These are phyloP conservation scores for Trinectes maculatus DNA, from an alignment of 2,113 vertebrate species.

Conservation along the genomic window DNA sequence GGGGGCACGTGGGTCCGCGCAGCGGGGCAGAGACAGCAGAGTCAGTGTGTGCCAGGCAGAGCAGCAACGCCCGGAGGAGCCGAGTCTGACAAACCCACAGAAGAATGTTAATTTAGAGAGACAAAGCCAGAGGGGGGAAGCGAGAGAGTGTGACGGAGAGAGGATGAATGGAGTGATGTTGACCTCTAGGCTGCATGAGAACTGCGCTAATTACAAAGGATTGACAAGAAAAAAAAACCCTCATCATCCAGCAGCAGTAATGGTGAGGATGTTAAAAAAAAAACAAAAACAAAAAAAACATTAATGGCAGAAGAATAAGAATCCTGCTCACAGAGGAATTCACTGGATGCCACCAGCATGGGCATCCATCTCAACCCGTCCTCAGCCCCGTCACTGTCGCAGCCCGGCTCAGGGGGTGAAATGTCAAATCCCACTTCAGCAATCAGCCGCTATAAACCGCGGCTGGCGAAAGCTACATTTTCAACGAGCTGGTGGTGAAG, in stretches of 20 bases:
- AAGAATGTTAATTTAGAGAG: constrained; percentile 55
- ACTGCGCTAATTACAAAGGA: constrained; percentile 23
- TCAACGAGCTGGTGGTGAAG: constrained; percentile 30
- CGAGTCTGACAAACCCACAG: constrained; percentile 12
- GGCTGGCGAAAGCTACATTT: background rate
- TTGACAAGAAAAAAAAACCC: constrained; percentile 12
- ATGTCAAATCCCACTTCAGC: constrained; percentile 61
- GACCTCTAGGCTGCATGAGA: constrained; percentile 33
- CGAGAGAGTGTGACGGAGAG: background rate
- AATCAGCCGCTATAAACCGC: constrained; percentile 58
- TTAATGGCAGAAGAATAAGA: background rate
- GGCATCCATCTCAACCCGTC: background rate
- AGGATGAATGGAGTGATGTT: constrained; percentile 28
- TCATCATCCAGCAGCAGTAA: background rate
- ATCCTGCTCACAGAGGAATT: constrained; percentile 34
- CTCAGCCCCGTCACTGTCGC: constrained; percentile 17
- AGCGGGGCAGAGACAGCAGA: constrained; percentile 33
- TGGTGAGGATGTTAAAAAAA: background rate
- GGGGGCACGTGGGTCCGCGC: constrained; percentile 14
- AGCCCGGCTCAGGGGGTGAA: constrained; percentile 25
- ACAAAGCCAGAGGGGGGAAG: background rate
- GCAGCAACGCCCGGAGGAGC: constrained; percentile 30
- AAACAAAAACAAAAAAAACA: no score
- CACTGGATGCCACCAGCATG: constrained; percentile 4
- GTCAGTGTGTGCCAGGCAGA: constrained; percentile 48